phyloP scores from a whole-genome alignment of 2,797 vertebrate species.

The Chelon labrosus region DNA sequence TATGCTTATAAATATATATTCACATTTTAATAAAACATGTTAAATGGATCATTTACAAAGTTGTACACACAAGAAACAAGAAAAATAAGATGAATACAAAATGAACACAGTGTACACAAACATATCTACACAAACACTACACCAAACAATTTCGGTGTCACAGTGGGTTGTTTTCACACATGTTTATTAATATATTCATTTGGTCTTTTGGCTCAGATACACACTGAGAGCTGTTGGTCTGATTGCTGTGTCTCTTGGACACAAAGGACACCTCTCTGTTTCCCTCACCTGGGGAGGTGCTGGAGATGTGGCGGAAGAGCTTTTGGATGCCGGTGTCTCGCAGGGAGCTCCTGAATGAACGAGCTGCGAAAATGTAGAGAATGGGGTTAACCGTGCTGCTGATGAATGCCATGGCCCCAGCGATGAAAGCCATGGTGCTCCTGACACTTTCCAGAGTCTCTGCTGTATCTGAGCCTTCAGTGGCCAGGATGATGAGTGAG shows the following conservation, averaged over 20 bases:
- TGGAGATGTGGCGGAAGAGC: slow-evolving; percentile 89
- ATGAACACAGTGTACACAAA: slow-evolving; percentile 7
- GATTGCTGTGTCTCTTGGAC: slow-evolving; percentile 80
- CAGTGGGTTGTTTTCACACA: slow-evolving; percentile 70
- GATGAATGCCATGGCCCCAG: slow-evolving; percentile 89
- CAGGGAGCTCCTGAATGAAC: slow-evolving; percentile 85
- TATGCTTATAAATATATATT: slow-evolving; percentile 61
- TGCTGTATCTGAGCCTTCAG: slow-evolving; percentile 48
- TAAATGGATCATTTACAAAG: slow-evolving; percentile 40
- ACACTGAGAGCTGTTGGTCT: slow-evolving; percentile 72
- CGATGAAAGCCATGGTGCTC: slow-evolving; percentile 77
- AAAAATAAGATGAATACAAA: background rate
- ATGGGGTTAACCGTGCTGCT: slow-evolving; percentile 91
- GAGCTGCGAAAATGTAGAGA: slow-evolving; percentile 90
- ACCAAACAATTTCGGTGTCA: slow-evolving; percentile 28
- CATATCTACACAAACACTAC: slow-evolving; percentile 16
- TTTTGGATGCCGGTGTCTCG: slow-evolving; percentile 86
- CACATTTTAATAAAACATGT: slow-evolving; percentile 20
- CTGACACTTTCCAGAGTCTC: slow-evolving; percentile 61
- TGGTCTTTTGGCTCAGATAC: slow-evolving; percentile 71
- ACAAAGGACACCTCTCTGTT: slow-evolving; percentile 83
- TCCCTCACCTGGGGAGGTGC: slow-evolving; percentile 81
- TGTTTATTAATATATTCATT: slow-evolving; percentile 72
- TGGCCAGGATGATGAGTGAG: slow-evolving; percentile 76
- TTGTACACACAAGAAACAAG: slow-evolving; percentile 11